Base-by-base conservation (phyloP, 2,113 vertebrate species). In the Australoheros scitulus region DNA sequence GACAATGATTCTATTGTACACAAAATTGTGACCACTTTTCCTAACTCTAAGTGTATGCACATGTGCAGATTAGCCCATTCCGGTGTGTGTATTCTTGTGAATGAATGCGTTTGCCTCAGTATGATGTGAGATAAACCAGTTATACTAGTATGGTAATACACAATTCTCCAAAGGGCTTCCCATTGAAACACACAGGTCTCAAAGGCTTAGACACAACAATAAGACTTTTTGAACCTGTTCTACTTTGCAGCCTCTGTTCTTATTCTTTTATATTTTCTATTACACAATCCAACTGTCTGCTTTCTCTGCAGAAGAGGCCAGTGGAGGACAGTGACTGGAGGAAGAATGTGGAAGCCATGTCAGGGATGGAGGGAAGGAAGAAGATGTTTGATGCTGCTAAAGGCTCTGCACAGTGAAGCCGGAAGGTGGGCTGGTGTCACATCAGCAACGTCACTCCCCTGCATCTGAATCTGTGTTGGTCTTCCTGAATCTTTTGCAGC, bases 281-380 rank as follows among this genome's bases (percentile, higher is more conserved):
- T 72, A 34, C 18, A 72, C n/a, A 52, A 56, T 77, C 17, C 47
- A 36, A 79, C 47, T 56, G 2, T 76, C 61, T 52, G 2, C 26
- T 74, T 56, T 29, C 1, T 77, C 22, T 83, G 64, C 86, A 99
- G 97, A 97, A 98, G 56, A 96, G 97, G 63, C 97, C 97, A 0
- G 97, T 96, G 65, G 98, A 98, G 90, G 98, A 98, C 89, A 97
- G 98, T 0, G 97, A 99, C 91, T 99, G 98, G 98, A 96, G 98
- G 88, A 99, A 99, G 96, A 99, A 99, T 0, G 97, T 99, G 89
- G 98, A 99, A 77, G 97, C 98, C 92, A 98, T 99, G 97, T 99
- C 98, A 0, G 98, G 98, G 24, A 99, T 99, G 98, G 97, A 99
- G 87, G 98, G 97, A 9, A 92, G 97, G 56, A 99, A 99, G 96